Evolutionary conservation across 2,113 vertebrate species (phyloP).

Genomic region (Clarias macrocephalus): DNA sequence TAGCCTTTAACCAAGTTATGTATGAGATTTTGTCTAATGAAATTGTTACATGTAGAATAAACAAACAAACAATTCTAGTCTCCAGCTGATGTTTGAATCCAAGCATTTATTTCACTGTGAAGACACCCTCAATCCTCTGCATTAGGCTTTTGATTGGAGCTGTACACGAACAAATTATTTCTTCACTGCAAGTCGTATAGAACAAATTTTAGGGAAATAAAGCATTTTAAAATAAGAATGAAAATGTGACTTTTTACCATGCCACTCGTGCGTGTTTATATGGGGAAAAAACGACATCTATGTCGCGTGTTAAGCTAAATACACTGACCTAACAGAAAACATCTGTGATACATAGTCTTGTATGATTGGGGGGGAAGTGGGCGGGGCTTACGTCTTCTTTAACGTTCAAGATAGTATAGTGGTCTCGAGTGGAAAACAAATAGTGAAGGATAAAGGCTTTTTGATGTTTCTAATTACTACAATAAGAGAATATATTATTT

Average conservation of each 20-base stretch:
- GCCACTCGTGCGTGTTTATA: background rate
- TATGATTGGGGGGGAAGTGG: background rate
- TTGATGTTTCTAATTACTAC: background rate
- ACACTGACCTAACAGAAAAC: background rate
- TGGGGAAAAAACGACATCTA: background rate
- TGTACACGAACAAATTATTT: background rate
- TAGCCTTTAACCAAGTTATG: background rate
- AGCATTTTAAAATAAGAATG: background rate
- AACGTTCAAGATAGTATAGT: background rate
- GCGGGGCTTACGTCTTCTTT: background rate
- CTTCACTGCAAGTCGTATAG: background rate
- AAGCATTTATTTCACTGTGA: background rate
- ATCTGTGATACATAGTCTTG: background rate
- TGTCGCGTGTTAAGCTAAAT: background rate
- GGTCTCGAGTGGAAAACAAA: background rate
- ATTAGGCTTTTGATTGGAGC: background rate
- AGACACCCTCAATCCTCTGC: background rate
- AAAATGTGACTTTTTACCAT: background rate
- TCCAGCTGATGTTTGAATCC: background rate
- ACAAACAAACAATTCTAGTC: background rate
- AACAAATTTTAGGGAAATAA: background rate
- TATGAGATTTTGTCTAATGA: background rate
- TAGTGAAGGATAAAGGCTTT: background rate
- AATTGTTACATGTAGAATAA: background rate
- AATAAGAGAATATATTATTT: background rate